Evolutionary conservation across 64 coral and sea anemone species (phyloP).

Genomic region (Orbicella faveolata): DNA sequence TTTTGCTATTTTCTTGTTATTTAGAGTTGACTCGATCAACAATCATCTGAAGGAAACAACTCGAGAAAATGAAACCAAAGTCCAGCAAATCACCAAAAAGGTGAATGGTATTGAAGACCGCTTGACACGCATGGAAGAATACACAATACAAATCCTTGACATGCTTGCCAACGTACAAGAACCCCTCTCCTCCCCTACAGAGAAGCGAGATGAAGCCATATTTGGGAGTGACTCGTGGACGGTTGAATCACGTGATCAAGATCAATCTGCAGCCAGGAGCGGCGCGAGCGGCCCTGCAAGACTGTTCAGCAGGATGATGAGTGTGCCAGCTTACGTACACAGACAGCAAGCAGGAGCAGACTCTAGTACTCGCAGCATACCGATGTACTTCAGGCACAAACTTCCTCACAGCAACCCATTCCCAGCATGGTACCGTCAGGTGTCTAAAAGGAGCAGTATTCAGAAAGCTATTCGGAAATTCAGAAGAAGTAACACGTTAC

Average conservation of each 20-base stretch:
- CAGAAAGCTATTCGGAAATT: slow-evolving; percentile 56
- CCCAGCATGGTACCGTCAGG: slow-evolving; percentile 38
- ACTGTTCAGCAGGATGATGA: slow-evolving; percentile 64
- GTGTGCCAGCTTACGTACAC: slow-evolving; percentile 76
- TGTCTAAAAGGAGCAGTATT: slow-evolving; percentile 20
- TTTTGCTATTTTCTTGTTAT: neutral
- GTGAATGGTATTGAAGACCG: slow-evolving; percentile 47
- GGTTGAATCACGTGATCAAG: neutral
- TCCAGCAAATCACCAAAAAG: slow-evolving; percentile 58
- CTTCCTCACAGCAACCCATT: slow-evolving; percentile 61
- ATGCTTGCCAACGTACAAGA: slow-evolving; percentile 63
- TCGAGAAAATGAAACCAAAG: slow-evolving; percentile 50
- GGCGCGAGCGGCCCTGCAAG: neutral
- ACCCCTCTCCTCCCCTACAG: neutral
- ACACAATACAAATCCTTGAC: slow-evolving; percentile 68
- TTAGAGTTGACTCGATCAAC: slow-evolving; percentile 65
- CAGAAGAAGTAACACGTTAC: slow-evolving; percentile 33
- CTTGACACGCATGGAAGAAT: slow-evolving; percentile 63
- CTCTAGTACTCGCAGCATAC: neutral
- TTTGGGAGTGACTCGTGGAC: neutral
- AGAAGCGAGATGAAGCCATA: slow-evolving; percentile 1
- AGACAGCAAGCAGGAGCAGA: slow-evolving; percentile 22
- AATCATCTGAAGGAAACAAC: slow-evolving; percentile 52
- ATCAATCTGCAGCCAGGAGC: neutral
- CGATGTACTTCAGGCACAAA: slow-evolving; percentile 77